phyloP scores from a whole-genome alignment of 92 coral and sea anemone genomes.

The Diadumene lineata region DNA sequence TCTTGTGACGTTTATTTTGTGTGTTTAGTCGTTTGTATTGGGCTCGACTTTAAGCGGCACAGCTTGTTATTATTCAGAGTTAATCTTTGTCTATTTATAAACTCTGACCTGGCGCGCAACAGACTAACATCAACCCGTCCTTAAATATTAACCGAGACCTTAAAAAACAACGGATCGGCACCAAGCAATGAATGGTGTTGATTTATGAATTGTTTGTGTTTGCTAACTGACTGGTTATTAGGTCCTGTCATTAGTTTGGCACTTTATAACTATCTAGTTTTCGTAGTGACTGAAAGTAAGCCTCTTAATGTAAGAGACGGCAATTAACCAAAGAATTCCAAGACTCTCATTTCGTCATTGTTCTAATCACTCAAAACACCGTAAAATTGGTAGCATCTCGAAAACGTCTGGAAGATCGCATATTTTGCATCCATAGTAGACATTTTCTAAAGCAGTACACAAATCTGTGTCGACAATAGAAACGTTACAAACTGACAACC shows the following conservation, averaged over 20 bases:
- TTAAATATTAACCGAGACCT: not conserved
- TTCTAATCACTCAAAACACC: too few relatives aligned
- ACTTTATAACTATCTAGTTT: not conserved
- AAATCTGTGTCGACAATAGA: too few relatives aligned
- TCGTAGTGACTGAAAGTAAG: not conserved
- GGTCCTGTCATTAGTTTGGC: not conserved
- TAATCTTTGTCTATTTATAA: conserved; percentile 19
- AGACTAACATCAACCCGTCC: conserved; percentile 4
- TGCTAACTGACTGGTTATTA: conserved; percentile 5
- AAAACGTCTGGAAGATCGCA: too few relatives aligned
- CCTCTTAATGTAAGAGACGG: not conserved
- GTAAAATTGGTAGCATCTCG: too few relatives aligned
- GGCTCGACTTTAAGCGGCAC: conserved; percentile 5
- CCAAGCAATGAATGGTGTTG: not conserved
- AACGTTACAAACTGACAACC: too few relatives aligned
- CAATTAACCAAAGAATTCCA: not conserved
- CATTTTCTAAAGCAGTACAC: not conserved
- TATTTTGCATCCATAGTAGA: not conserved
- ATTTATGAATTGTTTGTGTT: not conserved
- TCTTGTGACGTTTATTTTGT: not conserved
- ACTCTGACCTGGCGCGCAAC: not conserved
- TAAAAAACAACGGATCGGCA: not conserved
- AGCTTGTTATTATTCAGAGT: not conserved
- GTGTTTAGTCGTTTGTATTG: too few relatives aligned
- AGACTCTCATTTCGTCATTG: too few relatives aligned